Conservation (phyloP, 2,797 vertebrate species). For the Uromys caudimaculatus region DNA sequence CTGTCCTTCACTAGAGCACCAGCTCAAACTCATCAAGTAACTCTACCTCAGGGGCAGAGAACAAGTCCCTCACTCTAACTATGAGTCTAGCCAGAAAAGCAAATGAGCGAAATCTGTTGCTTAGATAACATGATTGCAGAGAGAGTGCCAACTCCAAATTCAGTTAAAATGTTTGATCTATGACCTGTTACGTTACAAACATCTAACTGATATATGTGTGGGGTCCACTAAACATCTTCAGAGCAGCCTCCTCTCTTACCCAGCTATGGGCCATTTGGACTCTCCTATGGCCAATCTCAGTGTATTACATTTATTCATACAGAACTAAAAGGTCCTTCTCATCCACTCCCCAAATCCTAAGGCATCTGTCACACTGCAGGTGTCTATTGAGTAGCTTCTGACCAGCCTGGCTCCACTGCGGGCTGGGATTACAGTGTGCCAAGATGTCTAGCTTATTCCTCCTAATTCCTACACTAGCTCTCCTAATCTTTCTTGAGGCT, state of each 20-base stretch:
- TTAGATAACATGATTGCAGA: conserved; percentile 19
- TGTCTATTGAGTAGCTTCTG: conserved; percentile 32
- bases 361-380: conserved; percentile 24
- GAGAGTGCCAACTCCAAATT: neutral
- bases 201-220: neutral
- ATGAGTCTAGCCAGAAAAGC: neutral
- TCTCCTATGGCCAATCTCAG: conserved; percentile 13
- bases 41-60: conserved; percentile 2
- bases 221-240: neutral
- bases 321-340: neutral
- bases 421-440: neutral
- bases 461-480: conserved; percentile 44
- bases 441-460: neutral
- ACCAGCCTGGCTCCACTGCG: neutral
- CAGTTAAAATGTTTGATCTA: conserved; percentile 23
- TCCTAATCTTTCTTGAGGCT: conserved; percentile 40
- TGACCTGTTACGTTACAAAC: neutral
- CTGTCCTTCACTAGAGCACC: neutral
- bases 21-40: neutral
- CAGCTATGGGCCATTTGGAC: neutral
- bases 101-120: neutral
- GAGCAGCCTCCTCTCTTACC: conserved; percentile 6
- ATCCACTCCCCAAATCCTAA: neutral
- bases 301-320: conserved; percentile 22
- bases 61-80: neutral